Evolutionary conservation across 1,140 invertebrate species (phyloP).

Genomic region (Himalopsyche phryganea): DNA sequence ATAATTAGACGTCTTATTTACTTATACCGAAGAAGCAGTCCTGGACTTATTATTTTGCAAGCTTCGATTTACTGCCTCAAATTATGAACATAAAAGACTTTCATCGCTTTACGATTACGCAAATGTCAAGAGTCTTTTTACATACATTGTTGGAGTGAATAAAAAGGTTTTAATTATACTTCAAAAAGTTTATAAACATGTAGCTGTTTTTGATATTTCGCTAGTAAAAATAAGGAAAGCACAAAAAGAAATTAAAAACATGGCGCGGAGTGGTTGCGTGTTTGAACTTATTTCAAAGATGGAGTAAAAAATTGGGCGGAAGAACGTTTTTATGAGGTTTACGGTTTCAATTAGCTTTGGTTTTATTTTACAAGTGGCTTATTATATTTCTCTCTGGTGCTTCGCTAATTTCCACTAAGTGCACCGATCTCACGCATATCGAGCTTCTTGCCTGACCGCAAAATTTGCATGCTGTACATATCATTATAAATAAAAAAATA

Average conservation of each 20-base stretch:
- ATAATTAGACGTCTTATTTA: too few species aligned
- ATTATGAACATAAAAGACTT: too few species aligned
- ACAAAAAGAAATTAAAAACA: background rate
- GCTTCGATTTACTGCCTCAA: too few species aligned
- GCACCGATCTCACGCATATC: conserved; percentile 26
- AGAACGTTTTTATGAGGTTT: conserved; percentile 24
- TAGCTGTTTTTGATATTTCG: background rate
- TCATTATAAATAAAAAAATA: background rate
- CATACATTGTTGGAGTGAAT: too few species aligned
- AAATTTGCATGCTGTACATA: conserved; percentile 3
- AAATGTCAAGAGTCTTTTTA: too few species aligned
- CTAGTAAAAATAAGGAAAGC: background rate
- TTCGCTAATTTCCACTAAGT: conserved; percentile 20
- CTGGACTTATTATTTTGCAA: too few species aligned
- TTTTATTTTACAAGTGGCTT: conserved; percentile 25
- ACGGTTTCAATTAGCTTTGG: conserved; percentile 24
- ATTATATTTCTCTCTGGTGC: conserved; percentile 26
- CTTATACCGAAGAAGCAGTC: too few species aligned
- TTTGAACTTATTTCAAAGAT: conserved; percentile 9
- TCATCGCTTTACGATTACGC: too few species aligned
- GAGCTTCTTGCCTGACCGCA: conserved; percentile 10
- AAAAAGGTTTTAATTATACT: too few species aligned
- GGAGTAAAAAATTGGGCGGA: conserved; percentile 8
- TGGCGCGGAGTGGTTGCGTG: conserved; percentile 7
- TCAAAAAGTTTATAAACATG: too few species aligned